phyloP scores from a whole-genome alignment of 2,888 invertebrate genomes.

The Cerastis leucographa region DNA sequence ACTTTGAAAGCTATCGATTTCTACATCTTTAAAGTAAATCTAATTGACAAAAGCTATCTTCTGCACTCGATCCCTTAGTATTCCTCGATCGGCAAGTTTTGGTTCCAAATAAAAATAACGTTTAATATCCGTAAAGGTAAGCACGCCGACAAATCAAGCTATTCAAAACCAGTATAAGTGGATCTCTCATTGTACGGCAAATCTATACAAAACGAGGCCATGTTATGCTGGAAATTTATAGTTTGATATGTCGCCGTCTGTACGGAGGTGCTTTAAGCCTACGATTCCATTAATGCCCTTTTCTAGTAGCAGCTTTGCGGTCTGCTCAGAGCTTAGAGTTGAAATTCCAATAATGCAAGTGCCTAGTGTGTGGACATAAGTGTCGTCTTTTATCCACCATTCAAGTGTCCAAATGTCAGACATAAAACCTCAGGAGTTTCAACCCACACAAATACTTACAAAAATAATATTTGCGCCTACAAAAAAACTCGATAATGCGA shows the following conservation, averaged over 20 bases:
- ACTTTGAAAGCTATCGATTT: background rate
- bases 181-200: too few species aligned
- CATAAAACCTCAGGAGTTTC: background rate
- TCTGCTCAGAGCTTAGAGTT: background rate
- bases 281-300: background rate
- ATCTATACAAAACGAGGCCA: too few species aligned
- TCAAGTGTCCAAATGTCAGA: slow-evolving; percentile 2
- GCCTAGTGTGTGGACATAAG: background rate
- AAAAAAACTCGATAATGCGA: slow-evolving; percentile 41
- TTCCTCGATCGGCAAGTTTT: background rate
- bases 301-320: background rate
- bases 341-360: background rate
- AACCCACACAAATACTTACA: slow-evolving; percentile 5
- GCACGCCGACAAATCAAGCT: too few species aligned
- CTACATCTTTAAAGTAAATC: background rate
- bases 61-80: background rate
- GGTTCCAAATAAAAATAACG: background rate
- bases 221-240: too few species aligned
- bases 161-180: too few species aligned
- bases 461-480: slow-evolving; percentile 23
- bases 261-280: background rate
- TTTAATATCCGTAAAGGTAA: background rate
- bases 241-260: too few species aligned
- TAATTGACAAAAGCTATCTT: background rate
- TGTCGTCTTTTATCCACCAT: background rate